Percentiles rank a stretch among this genome's conserved stretches.
These are phyloP conservation scores for Cheracebus regulus DNA, from an alignment of 2,797 vertebrate species.

Conservation along the genomic window DNA sequence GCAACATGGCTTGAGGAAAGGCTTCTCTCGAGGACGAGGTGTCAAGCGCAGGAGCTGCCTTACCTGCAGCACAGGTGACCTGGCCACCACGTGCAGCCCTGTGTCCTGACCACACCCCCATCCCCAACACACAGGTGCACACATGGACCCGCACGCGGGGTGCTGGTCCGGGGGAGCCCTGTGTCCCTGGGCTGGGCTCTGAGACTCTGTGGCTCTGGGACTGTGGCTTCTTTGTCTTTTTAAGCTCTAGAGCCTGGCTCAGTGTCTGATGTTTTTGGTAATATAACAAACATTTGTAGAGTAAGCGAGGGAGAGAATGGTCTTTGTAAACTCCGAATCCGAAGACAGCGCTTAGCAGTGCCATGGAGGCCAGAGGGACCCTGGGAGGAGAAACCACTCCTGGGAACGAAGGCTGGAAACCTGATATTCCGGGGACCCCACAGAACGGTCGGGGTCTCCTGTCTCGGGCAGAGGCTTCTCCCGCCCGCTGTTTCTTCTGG, in stretches of 20 bases:
- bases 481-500: background rate
- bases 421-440: fast-evolving
- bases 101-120: background rate
- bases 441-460: background rate
- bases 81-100: background rate
- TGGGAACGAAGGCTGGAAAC: fast-evolving
- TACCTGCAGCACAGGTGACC: background rate
- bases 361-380: background rate
- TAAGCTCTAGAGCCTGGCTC: background rate
- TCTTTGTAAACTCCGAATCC: background rate
- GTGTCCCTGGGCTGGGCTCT: background rate
- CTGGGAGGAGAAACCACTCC: background rate
- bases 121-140: background rate
- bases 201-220: background rate
- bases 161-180: background rate
- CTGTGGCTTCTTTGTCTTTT: background rate
- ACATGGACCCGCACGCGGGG: fast-evolving
- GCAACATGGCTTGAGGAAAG: fast-evolving
- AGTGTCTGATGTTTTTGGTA: no score
- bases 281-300: background rate
- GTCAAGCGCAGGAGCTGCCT: no score
- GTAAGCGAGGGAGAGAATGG: background rate
- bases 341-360: fast-evolving
- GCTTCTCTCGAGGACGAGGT: fast-evolving
- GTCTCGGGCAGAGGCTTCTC: no score